A percentile compares a stretch with the other conserved stretches of the same genome.
Conservation (phyloP, 2,113 vertebrate genomes). For the Heloderma charlesbogerti region DNA sequence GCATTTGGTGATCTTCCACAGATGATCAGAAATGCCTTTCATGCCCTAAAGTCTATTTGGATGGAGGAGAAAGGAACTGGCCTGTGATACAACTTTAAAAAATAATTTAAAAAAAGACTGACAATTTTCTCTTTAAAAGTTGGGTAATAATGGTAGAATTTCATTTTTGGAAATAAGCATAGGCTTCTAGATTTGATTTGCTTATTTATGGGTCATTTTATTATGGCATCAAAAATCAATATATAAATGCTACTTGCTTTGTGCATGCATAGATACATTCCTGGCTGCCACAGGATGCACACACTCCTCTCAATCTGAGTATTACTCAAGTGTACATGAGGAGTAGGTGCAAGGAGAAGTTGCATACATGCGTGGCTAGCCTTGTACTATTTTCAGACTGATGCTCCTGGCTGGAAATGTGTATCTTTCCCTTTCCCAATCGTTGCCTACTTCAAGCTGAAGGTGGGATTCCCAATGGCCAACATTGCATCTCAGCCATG, state of each 20-base stretch:
- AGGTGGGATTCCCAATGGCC: neutral
- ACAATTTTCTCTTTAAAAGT: neutral
- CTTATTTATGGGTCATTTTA: neutral
- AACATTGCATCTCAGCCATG: neutral
- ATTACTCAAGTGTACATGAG: neutral
- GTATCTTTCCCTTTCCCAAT: neutral
- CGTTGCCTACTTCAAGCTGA: neutral
- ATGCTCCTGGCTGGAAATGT: neutral
- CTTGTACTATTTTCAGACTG: neutral
- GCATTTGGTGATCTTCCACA: conserved; percentile 12
- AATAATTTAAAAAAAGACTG: neutral
- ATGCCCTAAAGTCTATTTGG: neutral
- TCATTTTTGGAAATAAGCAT: neutral
- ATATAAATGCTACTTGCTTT: neutral
- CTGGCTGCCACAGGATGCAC: neutral
- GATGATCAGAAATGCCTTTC: conserved; percentile 1
- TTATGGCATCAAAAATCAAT: neutral
- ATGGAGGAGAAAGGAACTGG: neutral
- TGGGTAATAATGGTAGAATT: neutral
- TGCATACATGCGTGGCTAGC: too few relatives aligned
- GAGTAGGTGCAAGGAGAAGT: neutral
- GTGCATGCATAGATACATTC: neutral
- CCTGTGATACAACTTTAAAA: neutral
- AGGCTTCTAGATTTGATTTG: neutral
- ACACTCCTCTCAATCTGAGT: too few relatives aligned